Conservation (phyloP, 92 coral and sea anemone genomes). For the Epizoanthus stellaris region DNA sequence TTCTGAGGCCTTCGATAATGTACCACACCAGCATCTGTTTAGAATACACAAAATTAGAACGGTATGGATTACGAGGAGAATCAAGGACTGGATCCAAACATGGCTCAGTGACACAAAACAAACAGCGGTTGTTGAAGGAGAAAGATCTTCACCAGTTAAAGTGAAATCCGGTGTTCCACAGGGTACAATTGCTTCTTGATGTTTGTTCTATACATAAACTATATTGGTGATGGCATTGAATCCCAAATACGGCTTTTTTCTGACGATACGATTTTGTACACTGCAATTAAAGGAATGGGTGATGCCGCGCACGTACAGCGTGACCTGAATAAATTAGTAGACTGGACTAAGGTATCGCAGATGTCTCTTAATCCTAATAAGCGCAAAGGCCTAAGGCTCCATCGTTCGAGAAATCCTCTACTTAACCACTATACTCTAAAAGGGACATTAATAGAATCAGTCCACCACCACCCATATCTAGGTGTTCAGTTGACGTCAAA, state of each 20-base stretch:
- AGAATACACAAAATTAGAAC: not conserved
- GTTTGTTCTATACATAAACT: too few species aligned
- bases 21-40: not conserved
- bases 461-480: too few species aligned
- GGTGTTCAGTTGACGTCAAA: too few species aligned
- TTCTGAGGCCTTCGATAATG: not conserved
- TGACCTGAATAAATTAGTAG: conserved; percentile 9
- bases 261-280: conserved; percentile 22
- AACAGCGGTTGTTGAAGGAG: not conserved
- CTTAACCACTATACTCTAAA: too few species aligned
- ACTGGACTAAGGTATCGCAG: not conserved
- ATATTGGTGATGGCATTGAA: too few species aligned
- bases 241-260: conserved; percentile 32
- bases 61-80: not conserved
- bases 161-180: not conserved
- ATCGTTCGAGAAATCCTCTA: too few species aligned
- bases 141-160: not conserved
- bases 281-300: not conserved
- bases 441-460: too few species aligned
- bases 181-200: not conserved
- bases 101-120: not conserved
- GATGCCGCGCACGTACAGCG: conserved; percentile 19
- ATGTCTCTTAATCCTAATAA: too few species aligned
- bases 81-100: not conserved
- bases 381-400: too few species aligned